Conservation (phyloP, 2,113 vertebrate species). For the Naja naja region DNA sequence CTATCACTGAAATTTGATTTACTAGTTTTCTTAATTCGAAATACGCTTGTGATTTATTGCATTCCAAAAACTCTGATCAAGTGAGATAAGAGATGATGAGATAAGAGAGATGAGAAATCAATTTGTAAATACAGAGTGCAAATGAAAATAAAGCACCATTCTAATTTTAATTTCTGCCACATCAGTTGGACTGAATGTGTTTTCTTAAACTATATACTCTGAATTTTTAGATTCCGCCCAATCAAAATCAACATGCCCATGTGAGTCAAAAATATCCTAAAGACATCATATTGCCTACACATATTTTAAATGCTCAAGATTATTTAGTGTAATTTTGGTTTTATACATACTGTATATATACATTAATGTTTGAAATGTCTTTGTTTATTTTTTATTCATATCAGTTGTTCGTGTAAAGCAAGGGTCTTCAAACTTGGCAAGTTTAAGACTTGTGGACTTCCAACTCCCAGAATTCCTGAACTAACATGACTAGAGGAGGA, state of each 20-base stretch:
- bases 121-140: background rate
- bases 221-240: background rate
- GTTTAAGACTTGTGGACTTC: too few relatives aligned
- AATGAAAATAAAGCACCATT: background rate
- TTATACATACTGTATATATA: background rate
- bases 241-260: background rate
- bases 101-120: background rate
- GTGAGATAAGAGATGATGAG: background rate
- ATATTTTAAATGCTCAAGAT: background rate
- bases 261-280: too few relatives aligned
- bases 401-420: background rate
- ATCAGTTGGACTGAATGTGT: background rate
- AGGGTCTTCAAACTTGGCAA: too few relatives aligned
- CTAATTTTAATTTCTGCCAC: background rate
- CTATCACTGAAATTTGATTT: background rate
- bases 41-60: background rate
- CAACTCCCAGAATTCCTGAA: too few relatives aligned
- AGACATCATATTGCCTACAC: background rate
- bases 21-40: background rate
- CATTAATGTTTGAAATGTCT: background rate
- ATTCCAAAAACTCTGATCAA: background rate
- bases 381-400: background rate
- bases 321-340: background rate
- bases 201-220: background rate
- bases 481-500: too few relatives aligned